Conservation (phyloP, 2,888 invertebrate species). For the Bembecia ichneumoniformis region DNA sequence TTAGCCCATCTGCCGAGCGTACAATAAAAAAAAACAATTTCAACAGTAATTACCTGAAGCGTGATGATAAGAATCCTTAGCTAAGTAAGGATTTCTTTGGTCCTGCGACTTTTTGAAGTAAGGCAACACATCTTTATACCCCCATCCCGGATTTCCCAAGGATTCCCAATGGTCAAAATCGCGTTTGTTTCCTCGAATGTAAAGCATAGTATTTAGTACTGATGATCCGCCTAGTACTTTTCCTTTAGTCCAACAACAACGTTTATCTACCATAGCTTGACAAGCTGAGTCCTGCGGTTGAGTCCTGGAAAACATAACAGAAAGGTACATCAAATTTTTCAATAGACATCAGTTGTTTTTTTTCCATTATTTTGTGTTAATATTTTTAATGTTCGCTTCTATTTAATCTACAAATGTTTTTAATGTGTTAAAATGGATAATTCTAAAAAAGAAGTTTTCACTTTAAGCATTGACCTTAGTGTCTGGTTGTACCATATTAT, state of each 20-base stretch:
- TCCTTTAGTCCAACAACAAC: constrained; percentile 92
- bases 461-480: no score
- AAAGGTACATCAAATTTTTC: no score
- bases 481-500: no score
- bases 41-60: constrained; percentile 69
- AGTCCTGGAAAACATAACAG: constrained; percentile 74
- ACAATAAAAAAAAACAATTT: no score
- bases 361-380: no score
- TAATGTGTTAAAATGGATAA: no score
- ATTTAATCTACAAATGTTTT: no score
- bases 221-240: constrained; percentile 91
- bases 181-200: constrained; percentile 87
- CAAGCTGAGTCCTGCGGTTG: constrained; percentile 88
- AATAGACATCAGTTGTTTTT: no score
- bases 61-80: constrained; percentile 80
- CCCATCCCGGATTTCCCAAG: constrained; percentile 91
- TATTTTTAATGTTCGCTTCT: no score
- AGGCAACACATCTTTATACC: constrained; percentile 83
- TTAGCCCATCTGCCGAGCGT: no score
- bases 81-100: constrained; percentile 89
- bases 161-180: constrained; percentile 92
- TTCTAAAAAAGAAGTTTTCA: no score
- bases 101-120: constrained; percentile 92
- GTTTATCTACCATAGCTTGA: constrained; percentile 86
- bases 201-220: constrained; percentile 92